A percentile compares a stretch with the other conserved stretches of the same genome.
phyloP scores from a whole-genome alignment of 2,888 invertebrate species.

The Melanotus villosus region DNA sequence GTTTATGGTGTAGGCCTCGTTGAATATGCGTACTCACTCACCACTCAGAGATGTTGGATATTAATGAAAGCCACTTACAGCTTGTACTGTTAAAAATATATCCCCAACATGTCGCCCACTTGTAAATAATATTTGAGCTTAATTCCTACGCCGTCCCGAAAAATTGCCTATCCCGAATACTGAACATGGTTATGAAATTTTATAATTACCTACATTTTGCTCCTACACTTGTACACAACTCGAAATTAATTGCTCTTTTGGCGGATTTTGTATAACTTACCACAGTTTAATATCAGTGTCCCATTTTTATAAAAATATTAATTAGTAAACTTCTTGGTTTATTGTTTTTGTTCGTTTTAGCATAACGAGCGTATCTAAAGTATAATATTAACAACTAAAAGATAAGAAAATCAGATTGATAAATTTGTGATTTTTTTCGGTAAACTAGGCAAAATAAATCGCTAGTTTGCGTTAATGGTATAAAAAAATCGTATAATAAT shows the following conservation, averaged over 20 bases:
- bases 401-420: too few relatives aligned
- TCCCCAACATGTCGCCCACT: slow-evolving; percentile 45
- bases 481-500: too few relatives aligned
- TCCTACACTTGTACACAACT: slow-evolving; percentile 6
- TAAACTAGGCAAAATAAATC: too few relatives aligned
- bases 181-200: slow-evolving; percentile 40
- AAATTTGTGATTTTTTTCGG: too few relatives aligned
- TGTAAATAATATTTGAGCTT: slow-evolving; percentile 44
- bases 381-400: too few relatives aligned
- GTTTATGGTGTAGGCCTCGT: slow-evolving; percentile 47
- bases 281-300: too few relatives aligned
- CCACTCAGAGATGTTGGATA: slow-evolving; percentile 52
- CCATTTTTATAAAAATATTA: too few relatives aligned
- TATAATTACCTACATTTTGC: slow-evolving; percentile 40
- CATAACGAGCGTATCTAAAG: too few relatives aligned
- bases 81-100: slow-evolving; percentile 47
- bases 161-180: slow-evolving; percentile 36
- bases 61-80: slow-evolving; percentile 52
- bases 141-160: slow-evolving; percentile 31
- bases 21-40: slow-evolving; percentile 52
- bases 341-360: too few relatives aligned
- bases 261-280: too few relatives aligned
- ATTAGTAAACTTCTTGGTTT: too few relatives aligned
- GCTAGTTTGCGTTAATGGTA: too few relatives aligned
- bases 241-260: slow-evolving; percentile 12